Conservation (phyloP, 2,797 vertebrate species). For the Pseudochirops corinnae region DNA sequence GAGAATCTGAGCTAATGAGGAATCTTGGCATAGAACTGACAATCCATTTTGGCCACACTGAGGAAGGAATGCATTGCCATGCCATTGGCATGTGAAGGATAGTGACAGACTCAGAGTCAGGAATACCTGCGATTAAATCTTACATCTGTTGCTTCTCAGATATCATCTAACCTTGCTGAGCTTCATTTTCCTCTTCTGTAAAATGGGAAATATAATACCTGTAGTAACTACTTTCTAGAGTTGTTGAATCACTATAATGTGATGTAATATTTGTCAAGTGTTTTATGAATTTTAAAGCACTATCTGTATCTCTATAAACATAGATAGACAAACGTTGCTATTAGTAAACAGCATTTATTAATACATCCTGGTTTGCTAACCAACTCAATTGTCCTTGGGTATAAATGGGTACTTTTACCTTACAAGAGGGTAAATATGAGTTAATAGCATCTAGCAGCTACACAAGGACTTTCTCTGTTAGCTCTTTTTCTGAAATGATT, state of each 20-base stretch:
- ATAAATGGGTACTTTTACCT: slow-evolving; percentile 21
- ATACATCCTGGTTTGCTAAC: slow-evolving; percentile 38
- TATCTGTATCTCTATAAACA: too few relatives aligned
- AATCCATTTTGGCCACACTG: slow-evolving; percentile 13
- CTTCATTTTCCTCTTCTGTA: not conserved
- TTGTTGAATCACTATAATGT: not conserved
- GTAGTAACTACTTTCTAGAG: not conserved
- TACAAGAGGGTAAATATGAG: slow-evolving; percentile 14
- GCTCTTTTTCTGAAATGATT: not conserved
- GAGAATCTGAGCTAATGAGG: slow-evolving; percentile 47
- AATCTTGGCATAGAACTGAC: slow-evolving; percentile 26
- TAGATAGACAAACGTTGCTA: not conserved
- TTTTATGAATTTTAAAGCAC: not conserved
- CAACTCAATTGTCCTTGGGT: slow-evolving; percentile 12
- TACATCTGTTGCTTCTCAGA: not conserved
- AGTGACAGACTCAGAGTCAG: not conserved
- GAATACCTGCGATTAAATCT: not conserved
- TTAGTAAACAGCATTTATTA: slow-evolving; percentile 22
- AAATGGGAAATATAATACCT: not conserved
- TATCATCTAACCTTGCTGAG: not conserved
- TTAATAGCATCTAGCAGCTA: slow-evolving; percentile 14
- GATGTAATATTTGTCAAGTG: not conserved
- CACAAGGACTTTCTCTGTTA: slow-evolving; percentile 18
- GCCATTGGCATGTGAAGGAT: not conserved
- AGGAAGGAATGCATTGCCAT: slow-evolving; percentile 49